Percentiles rank a stretch among this genome's conserved stretches.
phyloP scores from a whole-genome alignment of 2,797 vertebrate genomes.

The Pangasius larnaudii region DNA sequence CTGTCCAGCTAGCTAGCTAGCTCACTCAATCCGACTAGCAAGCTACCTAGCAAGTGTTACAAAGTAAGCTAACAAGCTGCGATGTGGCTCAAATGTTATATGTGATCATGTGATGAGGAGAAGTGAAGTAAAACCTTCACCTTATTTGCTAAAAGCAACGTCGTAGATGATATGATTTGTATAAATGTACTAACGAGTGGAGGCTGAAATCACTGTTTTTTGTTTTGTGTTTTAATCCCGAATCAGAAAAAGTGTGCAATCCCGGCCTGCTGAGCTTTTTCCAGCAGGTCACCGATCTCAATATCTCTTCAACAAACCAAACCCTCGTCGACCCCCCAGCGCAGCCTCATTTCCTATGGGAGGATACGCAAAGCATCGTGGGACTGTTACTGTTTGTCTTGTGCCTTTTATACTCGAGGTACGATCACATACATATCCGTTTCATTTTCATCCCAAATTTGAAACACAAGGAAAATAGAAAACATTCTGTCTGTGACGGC shows the following conservation, averaged over 20 bases:
- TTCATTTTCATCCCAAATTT: not conserved
- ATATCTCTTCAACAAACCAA: not conserved
- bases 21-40: not conserved
- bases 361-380: conserved; percentile 83
- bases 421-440: not conserved
- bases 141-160: not conserved
- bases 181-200: not conserved
- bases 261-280: conserved; percentile 86
- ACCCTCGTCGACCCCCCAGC: conserved; percentile 53
- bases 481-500: not conserved
- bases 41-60: not conserved
- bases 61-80: not conserved
- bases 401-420: conserved; percentile 94
- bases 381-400: conserved; percentile 84
- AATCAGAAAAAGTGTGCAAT: conserved; percentile 85
- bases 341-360: conserved; percentile 79
- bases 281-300: conserved; percentile 66
- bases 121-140: not conserved
- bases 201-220: not conserved
- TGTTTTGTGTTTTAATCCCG: not conserved
- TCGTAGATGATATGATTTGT: not conserved
- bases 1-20: not conserved
- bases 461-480: not conserved
- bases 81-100: not conserved
- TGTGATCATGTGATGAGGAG: not conserved